A percentile compares a stretch with the other conserved stretches of the same genome.
Conservation (phyloP, 2,113 vertebrate genomes). For the Hydropotes inermis region DNA sequence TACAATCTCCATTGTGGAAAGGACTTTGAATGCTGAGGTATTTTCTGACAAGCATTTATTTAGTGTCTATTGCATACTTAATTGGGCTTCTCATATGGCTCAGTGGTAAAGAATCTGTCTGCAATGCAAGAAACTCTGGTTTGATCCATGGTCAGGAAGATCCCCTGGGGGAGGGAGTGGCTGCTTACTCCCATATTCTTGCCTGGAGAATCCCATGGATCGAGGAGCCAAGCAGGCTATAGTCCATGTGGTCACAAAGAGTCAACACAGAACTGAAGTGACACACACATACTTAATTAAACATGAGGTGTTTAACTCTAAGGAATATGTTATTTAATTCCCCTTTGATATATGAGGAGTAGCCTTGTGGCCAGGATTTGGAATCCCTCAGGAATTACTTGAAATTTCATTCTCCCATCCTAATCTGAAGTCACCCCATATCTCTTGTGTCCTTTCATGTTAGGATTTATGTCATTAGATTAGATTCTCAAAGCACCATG, state of each 20-base stretch:
- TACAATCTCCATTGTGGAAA: neutral
- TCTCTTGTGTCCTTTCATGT: neutral
- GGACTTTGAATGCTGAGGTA: neutral
- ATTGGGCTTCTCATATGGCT: neutral
- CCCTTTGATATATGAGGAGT: neutral
- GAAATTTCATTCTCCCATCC: neutral
- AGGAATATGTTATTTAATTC: neutral
- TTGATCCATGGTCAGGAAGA: neutral
- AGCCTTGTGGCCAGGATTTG: neutral
- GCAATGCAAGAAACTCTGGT: neutral
- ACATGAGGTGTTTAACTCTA: neutral
- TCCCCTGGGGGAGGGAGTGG: neutral
- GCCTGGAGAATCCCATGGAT: neutral
- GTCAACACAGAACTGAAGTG: neutral
- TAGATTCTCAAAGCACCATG: neutral
- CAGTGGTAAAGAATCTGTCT: neutral
- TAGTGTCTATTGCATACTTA: neutral
- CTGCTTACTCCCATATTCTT: neutral
- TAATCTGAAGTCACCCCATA: neutral
- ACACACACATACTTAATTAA: neutral
- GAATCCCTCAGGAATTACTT: neutral
- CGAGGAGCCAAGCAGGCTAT: neutral
- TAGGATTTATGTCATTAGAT: neutral
- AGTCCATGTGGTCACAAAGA: neutral
- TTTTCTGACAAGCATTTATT: neutral